phyloP scores from a whole-genome alignment of 2,797 vertebrate genomes.

The Alosa sapidissima region DNA sequence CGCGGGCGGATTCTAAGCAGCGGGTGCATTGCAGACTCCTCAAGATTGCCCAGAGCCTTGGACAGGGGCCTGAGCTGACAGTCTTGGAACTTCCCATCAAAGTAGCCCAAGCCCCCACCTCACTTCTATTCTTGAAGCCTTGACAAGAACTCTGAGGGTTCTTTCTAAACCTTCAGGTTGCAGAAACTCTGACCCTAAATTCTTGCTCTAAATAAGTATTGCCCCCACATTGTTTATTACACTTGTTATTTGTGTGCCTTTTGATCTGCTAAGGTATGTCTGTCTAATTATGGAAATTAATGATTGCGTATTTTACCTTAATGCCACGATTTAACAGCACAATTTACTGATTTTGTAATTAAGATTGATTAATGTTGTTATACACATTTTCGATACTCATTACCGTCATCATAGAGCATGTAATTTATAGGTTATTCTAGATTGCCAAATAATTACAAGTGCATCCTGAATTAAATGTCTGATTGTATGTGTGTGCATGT shows the following conservation, averaged over 20 bases:
- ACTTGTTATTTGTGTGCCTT: too few species aligned
- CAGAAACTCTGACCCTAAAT: not conserved
- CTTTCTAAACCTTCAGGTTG: not conserved
- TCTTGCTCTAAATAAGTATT: not conserved
- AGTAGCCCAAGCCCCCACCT: slow-evolving; percentile 41
- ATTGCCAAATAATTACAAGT: too few species aligned
- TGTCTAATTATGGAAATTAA: not conserved
- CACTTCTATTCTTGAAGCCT: not conserved
- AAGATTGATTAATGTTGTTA: not conserved
- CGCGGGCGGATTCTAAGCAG: slow-evolving; percentile 35
- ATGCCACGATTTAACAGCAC: not conserved
- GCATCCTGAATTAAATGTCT: not conserved
- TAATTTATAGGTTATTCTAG: too few species aligned
- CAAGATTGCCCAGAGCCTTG: slow-evolving; percentile 28
- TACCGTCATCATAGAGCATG: too few species aligned
- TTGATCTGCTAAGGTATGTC: not conserved
- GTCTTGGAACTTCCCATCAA: slow-evolving; percentile 34
- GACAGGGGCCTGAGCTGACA: slow-evolving; percentile 28
- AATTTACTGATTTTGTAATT: not conserved
- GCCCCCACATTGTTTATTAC: too few species aligned
- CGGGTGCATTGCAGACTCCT: slow-evolving; percentile 41
- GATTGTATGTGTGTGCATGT: too few species aligned
- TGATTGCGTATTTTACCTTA: not conserved
- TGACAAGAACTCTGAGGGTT: not conserved
- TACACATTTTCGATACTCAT: too few species aligned